phyloP scores from a whole-genome alignment of 2,888 invertebrate species.

The Beris chalybata region DNA sequence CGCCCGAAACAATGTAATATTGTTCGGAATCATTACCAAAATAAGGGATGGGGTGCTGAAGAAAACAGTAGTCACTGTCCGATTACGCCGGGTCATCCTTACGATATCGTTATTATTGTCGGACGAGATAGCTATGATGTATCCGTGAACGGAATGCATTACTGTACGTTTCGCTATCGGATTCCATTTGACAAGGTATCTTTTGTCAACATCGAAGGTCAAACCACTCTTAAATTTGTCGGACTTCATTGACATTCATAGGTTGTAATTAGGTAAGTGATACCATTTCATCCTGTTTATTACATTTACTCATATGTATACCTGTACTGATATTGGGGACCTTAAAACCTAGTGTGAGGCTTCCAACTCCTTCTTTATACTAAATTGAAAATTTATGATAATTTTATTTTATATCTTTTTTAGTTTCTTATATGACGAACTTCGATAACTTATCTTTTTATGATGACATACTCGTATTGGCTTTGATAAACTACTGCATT shows the following conservation, averaged over 20 bases:
- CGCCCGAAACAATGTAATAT: conserved; percentile 14
- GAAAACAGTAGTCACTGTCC: conserved; percentile 23
- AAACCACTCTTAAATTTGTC: conserved; percentile 11
- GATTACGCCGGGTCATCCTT: neutral
- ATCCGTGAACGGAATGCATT: conserved; percentile 20
- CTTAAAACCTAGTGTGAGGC: too few species aligned
- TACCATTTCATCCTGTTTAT: too few species aligned
- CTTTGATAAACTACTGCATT: too few species aligned
- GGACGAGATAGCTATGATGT: conserved; percentile 9
- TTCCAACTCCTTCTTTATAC: too few species aligned
- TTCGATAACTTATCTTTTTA: too few species aligned
- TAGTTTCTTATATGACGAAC: too few species aligned
- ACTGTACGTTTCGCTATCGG: conserved; percentile 22
- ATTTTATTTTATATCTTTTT: too few species aligned
- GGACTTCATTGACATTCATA: neutral
- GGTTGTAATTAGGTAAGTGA: too few species aligned
- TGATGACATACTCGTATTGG: too few species aligned
- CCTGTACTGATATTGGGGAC: too few species aligned
- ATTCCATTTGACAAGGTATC: conserved; percentile 5
- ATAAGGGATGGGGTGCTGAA: conserved; percentile 7
- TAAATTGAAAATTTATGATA: too few species aligned
- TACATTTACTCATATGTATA: too few species aligned
- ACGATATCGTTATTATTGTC: conserved; percentile 12
- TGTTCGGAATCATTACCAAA: conserved; percentile 10
- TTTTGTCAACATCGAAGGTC: conserved; percentile 4